These are phyloP conservation scores for Neosilurus hyrtlii DNA, from an alignment of 2,797 vertebrate species.

Conservation along the genomic window DNA sequence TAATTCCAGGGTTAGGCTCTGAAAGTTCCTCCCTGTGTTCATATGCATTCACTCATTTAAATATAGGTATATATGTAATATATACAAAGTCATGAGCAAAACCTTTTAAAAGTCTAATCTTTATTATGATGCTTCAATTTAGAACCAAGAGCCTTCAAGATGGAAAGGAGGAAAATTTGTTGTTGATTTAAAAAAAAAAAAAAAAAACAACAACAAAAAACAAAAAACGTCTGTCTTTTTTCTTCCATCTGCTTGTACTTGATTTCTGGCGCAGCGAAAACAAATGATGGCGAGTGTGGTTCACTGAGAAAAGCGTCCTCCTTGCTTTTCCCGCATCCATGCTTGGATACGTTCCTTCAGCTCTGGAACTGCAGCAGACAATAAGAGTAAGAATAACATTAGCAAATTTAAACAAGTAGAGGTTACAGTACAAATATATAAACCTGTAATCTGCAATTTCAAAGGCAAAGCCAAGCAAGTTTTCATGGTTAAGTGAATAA, in stretches of 20 bases:
- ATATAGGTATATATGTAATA: slow-evolving; percentile 72
- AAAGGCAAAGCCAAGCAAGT: not conserved
- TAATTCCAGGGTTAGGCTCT: slow-evolving; percentile 52
- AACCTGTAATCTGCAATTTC: not conserved
- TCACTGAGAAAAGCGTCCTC: slow-evolving; percentile 69
- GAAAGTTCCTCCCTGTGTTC: slow-evolving; percentile 66
- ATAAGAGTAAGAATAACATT: not conserved
- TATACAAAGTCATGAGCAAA: slow-evolving; percentile 75
- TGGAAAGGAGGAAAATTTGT: slow-evolving; percentile 43
- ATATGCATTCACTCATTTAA: slow-evolving; percentile 66
- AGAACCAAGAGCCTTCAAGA: slow-evolving; percentile 66
- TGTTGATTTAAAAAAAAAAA: slow-evolving; percentile 26
- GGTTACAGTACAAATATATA: not conserved
- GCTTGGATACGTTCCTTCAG: slow-evolving; percentile 93
- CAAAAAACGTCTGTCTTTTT: slow-evolving; percentile 60
- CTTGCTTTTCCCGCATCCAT: slow-evolving; percentile 97
- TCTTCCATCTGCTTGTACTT: slow-evolving; percentile 56
- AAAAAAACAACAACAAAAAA: slow-evolving; percentile 71
- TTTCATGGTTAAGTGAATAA: not conserved
- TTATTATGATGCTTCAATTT: slow-evolving; percentile 80
- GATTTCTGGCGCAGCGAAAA: slow-evolving; percentile 65
- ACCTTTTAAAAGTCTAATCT: slow-evolving; percentile 75
- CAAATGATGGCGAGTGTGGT: slow-evolving; percentile 59
- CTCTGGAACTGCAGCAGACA: slow-evolving; percentile 83
- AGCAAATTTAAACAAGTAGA: not conserved